These are phyloP conservation scores for Anguilla pacifica DNA, from an alignment of 2,797 vertebrate species.

Conservation along the genomic window DNA sequence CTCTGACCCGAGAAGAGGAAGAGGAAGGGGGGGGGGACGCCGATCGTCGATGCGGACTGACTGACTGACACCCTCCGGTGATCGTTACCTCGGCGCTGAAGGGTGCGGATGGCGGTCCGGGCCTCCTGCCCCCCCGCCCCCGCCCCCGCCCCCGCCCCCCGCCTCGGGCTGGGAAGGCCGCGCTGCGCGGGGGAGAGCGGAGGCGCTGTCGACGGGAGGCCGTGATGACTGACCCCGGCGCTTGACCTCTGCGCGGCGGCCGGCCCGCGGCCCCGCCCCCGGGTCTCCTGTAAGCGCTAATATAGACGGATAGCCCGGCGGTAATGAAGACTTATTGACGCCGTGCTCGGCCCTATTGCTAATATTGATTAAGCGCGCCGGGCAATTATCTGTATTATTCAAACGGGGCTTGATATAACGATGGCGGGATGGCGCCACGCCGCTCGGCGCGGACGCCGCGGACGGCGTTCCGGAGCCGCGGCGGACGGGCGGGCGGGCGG, in stretches of 20 bases:
- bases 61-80: constrained; percentile 58
- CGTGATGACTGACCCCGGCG: constrained; percentile 66
- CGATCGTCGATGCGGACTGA: constrained; percentile 59
- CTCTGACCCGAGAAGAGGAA: constrained; percentile 40
- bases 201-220: constrained; percentile 71
- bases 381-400: constrained; percentile 74
- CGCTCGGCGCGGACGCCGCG: constrained; percentile 63
- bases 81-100: constrained; percentile 62
- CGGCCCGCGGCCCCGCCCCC: constrained; percentile 52
- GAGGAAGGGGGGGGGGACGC: constrained; percentile 30
- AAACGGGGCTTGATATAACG: constrained; percentile 63
- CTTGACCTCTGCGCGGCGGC: constrained; percentile 62
- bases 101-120: constrained; percentile 42
- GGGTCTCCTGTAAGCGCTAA: constrained; percentile 65
- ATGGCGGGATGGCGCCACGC: constrained; percentile 52
- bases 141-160: neutral
- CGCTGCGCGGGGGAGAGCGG: constrained; percentile 58
- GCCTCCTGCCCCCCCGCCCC: constrained; percentile 30
- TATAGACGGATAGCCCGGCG: constrained; percentile 70
- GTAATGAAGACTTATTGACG: constrained; percentile 77
- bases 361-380: constrained; percentile 68
- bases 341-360: constrained; percentile 64
- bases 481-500: constrained; percentile 16
- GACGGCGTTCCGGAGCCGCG: constrained; percentile 57
- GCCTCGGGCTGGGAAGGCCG: constrained; percentile 33